phyloP scores from a whole-genome alignment of 2,888 invertebrate genomes.

The Syritta pipiens region DNA sequence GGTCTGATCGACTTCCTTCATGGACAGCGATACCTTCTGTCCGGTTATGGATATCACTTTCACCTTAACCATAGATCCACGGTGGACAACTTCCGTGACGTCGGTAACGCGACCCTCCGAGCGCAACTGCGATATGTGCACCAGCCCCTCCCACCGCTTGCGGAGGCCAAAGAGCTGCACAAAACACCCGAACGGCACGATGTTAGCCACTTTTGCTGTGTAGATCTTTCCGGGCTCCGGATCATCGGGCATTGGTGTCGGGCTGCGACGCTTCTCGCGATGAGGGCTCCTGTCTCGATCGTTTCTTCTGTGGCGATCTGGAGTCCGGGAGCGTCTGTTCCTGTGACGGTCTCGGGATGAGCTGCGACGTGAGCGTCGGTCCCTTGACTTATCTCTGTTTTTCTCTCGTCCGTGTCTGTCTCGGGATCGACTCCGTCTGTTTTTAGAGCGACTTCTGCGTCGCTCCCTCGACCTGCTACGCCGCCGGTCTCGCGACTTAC shows the following conservation, averaged over 20 bases:
- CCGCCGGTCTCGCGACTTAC: slow-evolving; percentile 71
- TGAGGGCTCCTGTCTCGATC: slow-evolving; percentile 52
- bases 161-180: slow-evolving; percentile 95
- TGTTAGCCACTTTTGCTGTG: slow-evolving; percentile 94
- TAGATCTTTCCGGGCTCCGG: slow-evolving; percentile 93
- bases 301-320: slow-evolving; percentile 80
- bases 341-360: slow-evolving; percentile 75
- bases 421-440: slow-evolving; percentile 71
- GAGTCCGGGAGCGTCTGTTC: slow-evolving; percentile 27
- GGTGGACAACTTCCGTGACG: slow-evolving; percentile 94
- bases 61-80: slow-evolving; percentile 93
- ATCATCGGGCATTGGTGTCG: slow-evolving; percentile 83
- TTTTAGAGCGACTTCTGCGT: slow-evolving; percentile 73
- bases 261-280: slow-evolving; percentile 75
- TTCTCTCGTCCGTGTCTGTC: slow-evolving; percentile 47
- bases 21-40: slow-evolving; percentile 95
- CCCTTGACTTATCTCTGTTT: slow-evolving; percentile 56
- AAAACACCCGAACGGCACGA: slow-evolving; percentile 99
- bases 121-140: slow-evolving; percentile 96
- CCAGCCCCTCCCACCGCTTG: slow-evolving; percentile 95
- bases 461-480: slow-evolving; percentile 70
- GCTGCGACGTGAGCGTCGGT: slow-evolving; percentile 72
- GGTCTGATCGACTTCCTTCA: slow-evolving; percentile 98
- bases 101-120: slow-evolving; percentile 96
- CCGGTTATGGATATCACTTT: slow-evolving; percentile 96